Base-by-base conservation (phyloP, 1,140 invertebrate genomes). In the Heliconius congener region DNA sequence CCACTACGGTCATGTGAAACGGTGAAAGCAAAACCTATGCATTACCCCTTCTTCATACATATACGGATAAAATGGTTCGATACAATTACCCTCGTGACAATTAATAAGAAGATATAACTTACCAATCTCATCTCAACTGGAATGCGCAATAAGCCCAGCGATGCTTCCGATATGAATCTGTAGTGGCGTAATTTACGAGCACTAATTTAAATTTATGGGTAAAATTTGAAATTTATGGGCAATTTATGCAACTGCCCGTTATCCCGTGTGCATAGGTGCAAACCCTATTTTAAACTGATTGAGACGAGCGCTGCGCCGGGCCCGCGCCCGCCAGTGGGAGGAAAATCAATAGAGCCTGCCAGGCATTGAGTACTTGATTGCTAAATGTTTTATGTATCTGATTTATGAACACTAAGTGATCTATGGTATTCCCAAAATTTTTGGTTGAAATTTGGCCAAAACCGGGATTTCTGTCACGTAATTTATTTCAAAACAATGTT, bases 341-440 rank as follows among this genome's bases (percentile, higher is more conserved):
- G 70, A 77, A 77, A 77, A 77, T 77, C 76, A 77, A 77, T 77
- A 77, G 60, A 66, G 70, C 46, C 46, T 52, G 42, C 42, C 42
- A 72, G 39, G 71, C 50, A 77, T 57, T 55, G 46, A 72, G 66
- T 50, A 72, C 70, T 37, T 72, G 42, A 72, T 46, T 77, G 11
- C 19, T 50, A 74, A 74, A 27, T 46, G 73, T 73, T 5, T 37
- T 73, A 18, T 72, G 37, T 72, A 46, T 66, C 27, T 27, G 11
- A 66, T 66, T 27, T 30, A 23, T 30, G 27, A 66, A 11, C 60
- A 1, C 60, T 66, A 66, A 66, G 60, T 30, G 60, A 66, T 66
- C 27, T 66, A 60, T 27, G 55, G 9, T 27, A n/a, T 60, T 60
- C 19, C 2, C 55, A 60, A 60, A 9, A 9, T 11, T 60, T 60